Conservation (phyloP, 2,113 vertebrate genomes). For the Sardina pilchardus region DNA sequence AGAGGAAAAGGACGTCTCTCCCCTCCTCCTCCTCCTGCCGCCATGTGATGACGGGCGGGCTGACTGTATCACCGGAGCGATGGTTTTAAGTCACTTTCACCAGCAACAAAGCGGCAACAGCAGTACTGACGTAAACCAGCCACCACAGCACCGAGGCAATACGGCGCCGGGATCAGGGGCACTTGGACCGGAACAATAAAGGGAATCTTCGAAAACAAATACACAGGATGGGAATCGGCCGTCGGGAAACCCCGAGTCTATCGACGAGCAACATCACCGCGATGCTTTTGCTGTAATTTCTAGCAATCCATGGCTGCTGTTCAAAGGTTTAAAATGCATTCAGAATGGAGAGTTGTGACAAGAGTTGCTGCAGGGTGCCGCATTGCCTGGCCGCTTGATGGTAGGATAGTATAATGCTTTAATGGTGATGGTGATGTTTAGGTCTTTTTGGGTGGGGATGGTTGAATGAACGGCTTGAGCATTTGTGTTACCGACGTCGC, state of each 20-base stretch:
- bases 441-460: slow-evolving; percentile 54
- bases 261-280: slow-evolving; percentile 33
- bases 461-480: slow-evolving; percentile 51
- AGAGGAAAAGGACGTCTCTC: background rate
- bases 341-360: slow-evolving; percentile 61
- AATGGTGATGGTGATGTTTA: slow-evolving; percentile 58
- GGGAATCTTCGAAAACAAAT: slow-evolving; percentile 22
- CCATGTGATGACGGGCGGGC: slow-evolving; percentile 51
- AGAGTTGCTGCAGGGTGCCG: slow-evolving; percentile 82
- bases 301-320: slow-evolving; percentile 28
- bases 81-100: slow-evolving; percentile 67
- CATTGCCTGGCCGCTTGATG: slow-evolving; percentile 74
- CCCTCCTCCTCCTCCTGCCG: slow-evolving; percentile 41
- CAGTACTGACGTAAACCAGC: slow-evolving; percentile 59
- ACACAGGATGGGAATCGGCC: slow-evolving; percentile 37
- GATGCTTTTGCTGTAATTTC: slow-evolving; percentile 36
- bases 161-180: slow-evolving; percentile 25
- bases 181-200: slow-evolving; percentile 34
- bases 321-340: slow-evolving; percentile 55
- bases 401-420: slow-evolving; percentile 64
- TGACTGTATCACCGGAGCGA: slow-evolving; percentile 50
- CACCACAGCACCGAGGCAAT: slow-evolving; percentile 39
- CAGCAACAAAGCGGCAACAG: slow-evolving; percentile 66
- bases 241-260: slow-evolving; percentile 38
- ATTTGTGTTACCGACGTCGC: slow-evolving; percentile 53